Evolutionary conservation across 53 echinoderm and acorn worm genomes (phyloP), one percentile per base, ranked within the genome.

Genomic region (Apostichopus leukothele): DNA sequence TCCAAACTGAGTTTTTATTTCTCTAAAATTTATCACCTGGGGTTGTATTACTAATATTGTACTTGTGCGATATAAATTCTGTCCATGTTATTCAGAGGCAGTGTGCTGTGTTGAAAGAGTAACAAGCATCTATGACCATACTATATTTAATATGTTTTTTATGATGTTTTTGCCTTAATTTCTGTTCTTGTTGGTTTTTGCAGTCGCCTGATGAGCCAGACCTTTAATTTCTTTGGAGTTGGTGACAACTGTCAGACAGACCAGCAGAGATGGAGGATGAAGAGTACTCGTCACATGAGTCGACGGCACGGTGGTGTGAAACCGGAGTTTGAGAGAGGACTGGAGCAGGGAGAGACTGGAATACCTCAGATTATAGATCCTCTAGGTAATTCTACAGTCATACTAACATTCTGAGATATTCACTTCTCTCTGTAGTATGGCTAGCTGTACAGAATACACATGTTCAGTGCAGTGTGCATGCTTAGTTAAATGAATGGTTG

Each of bases 201-300:
- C 93, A 98, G 98, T 86, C 95, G 95, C 59, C 85, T 98, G 59
- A 92, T 92, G 89, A 96, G 94, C 52, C 94, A 93, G 89, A 95
- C 98, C 7, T 94, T 94, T 27, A 95, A 95, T 80, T 98, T 98
- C 92, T 98, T 98, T 84, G 98, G 98, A 18, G 91, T 98, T 3
- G 98, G 98, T 16, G 98, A 98, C 89, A 95, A 98, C 86, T 94
- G 93, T 75, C 79, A 95, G 73, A 89, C 94, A 60, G 98, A 98
- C 73, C 95, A 95, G 76, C 86, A 67, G 60, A 90, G 90, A 88
- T 98, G 98, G 98, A 90, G 94, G 67, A 85, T 91, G 7, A 76
- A 95, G 73, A 92, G 94, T 50, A 94, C 95, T 10, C 89, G 98
- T 76, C 92, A 95, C 78, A 88, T 98, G 84, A 98, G 95, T 87